phyloP scores from a whole-genome alignment of 1,140 invertebrate genomes.

The Heliconius melpomene region DNA sequence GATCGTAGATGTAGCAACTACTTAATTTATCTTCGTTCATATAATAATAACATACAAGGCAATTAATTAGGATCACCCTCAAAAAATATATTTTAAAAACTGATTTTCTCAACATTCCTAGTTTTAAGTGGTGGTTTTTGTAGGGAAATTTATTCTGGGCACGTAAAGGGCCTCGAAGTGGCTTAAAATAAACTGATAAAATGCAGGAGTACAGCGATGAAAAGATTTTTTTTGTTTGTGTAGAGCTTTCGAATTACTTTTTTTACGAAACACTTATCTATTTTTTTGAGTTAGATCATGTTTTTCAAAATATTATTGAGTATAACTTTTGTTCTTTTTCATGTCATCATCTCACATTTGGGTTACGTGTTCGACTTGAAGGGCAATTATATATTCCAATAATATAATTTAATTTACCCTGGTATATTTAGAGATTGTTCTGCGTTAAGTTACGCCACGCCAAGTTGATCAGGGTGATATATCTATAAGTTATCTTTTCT shows the following conservation, averaged over 20 bases:
- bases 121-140: conserved; percentile 32
- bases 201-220: conserved; percentile 35
- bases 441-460: no score
- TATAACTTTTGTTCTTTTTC: no score
- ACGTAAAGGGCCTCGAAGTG: conserved; percentile 40
- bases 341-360: no score
- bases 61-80: conserved; percentile 23
- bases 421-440: no score
- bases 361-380: no score
- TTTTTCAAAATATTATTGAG: no score
- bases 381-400: no score
- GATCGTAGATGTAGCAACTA: not conserved
- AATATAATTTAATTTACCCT: no score
- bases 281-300: no score
- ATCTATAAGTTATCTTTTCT: no score
- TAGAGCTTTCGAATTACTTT: conserved; percentile 28
- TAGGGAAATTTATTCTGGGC: conserved; percentile 46
- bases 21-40: not conserved
- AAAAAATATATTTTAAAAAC: conserved; percentile 15
- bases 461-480: no score
- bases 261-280: not conserved
- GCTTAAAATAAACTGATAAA: conserved; percentile 48
- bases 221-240: conserved; percentile 25
- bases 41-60: not conserved
- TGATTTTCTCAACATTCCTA: conserved; percentile 8